A percentile compares a stretch with the other conserved stretches of the same genome.
These are phyloP conservation scores for Sipha flava DNA, from an alignment of 1,140 invertebrate species.

Conservation along the genomic window DNA sequence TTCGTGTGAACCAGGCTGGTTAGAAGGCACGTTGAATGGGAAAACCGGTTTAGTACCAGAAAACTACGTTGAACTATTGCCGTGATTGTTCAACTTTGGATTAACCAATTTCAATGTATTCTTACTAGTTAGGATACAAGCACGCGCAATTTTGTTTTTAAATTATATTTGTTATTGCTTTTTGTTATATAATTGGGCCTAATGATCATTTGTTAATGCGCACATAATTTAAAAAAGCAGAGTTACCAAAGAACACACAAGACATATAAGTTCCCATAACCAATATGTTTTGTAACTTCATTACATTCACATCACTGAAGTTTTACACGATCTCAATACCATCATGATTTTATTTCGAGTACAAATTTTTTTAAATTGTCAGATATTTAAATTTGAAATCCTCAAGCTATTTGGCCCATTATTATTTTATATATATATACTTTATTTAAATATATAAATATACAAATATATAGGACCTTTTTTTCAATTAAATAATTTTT, in stretches of 20 bases:
- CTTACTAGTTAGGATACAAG: not conserved
- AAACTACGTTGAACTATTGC: constrained; percentile 89
- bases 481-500: not conserved
- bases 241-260: constrained; percentile 24
- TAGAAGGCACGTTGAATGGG: constrained; percentile 89
- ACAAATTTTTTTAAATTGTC: not conserved
- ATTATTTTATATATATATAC: not conserved
- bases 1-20: constrained; percentile 91
- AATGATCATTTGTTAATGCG: constrained; percentile 26
- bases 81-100: constrained; percentile 44
- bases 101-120: not conserved
- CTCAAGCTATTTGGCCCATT: constrained; percentile 6
- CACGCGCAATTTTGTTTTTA: constrained; percentile 9
- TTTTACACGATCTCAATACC: constrained; percentile 11
- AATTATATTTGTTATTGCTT: constrained; percentile 17
- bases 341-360: not conserved
- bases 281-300: not conserved
- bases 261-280: not conserved
- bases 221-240: not conserved
- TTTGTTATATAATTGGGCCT: constrained; percentile 16
- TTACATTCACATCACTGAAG: not conserved
- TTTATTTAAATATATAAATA: too few species aligned
- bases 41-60: constrained; percentile 89
- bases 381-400: not conserved
- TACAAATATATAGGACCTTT: too few species aligned